Evolutionary conservation across 2,113 vertebrate genomes (phyloP).

Genomic region (Turdus rufiventris): DNA sequence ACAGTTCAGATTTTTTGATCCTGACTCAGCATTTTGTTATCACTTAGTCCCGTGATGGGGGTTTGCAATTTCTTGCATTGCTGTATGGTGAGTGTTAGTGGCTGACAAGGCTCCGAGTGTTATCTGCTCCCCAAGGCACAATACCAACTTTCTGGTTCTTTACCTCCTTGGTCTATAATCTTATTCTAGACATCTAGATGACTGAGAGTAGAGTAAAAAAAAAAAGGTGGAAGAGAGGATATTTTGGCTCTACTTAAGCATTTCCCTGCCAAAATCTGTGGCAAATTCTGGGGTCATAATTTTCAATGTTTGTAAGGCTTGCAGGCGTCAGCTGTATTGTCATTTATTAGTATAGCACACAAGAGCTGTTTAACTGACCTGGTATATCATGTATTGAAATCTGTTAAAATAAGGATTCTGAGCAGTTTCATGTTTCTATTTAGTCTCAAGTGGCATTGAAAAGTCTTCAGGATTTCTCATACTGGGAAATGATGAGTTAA

Average conservation of each 20-base stretch:
- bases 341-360: background rate
- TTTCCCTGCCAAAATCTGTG: background rate
- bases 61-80: background rate
- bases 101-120: background rate
- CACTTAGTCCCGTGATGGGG: fast-evolving
- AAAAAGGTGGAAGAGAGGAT: background rate
- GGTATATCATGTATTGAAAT: background rate
- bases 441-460: background rate
- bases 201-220: background rate
- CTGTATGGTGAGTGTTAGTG: background rate
- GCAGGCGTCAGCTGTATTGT: background rate
- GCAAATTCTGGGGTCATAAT: background rate
- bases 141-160: fast-evolving
- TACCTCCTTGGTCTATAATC: background rate
- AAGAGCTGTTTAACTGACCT: background rate
- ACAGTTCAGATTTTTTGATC: background rate
- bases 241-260: background rate
- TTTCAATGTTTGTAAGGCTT: background rate
- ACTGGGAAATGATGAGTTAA: background rate
- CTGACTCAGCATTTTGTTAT: background rate
- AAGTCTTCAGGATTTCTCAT: background rate
- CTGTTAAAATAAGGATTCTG: background rate
- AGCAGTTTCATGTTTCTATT: background rate
- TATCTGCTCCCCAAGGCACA: background rate
- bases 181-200: background rate